Percentiles rank a stretch among this genome's conserved stretches.
phyloP scores from a whole-genome alignment of 2,797 vertebrate genomes.

The Pseudomugil tenellus region DNA sequence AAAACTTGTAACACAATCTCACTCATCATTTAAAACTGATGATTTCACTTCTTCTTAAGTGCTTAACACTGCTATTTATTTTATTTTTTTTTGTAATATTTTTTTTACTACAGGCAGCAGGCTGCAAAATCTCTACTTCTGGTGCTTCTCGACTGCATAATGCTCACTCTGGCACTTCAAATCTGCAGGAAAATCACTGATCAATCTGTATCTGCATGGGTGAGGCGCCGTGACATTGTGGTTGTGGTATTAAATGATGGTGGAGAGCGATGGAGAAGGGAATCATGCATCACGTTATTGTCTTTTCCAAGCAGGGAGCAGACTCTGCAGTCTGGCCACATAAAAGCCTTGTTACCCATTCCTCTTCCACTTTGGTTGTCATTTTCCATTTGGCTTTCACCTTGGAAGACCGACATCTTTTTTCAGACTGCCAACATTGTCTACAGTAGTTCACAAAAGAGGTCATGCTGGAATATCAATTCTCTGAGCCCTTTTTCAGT shows the following conservation, averaged over 20 bases:
- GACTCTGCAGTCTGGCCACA: slow-evolving; percentile 50
- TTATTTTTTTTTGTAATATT: too few species aligned
- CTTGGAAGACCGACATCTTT: slow-evolving; percentile 60
- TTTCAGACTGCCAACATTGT: slow-evolving; percentile 58
- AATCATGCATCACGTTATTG: slow-evolving; percentile 54
- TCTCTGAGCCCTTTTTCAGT: slow-evolving; percentile 5
- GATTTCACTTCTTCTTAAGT: too few species aligned
- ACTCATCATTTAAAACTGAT: too few species aligned
- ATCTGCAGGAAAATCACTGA: slow-evolving; percentile 41
- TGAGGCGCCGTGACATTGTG: slow-evolving; percentile 37
- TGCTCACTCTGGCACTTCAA: slow-evolving; percentile 35
- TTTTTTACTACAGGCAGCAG: neutral
- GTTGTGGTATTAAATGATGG: slow-evolving; percentile 49
- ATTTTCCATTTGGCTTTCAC: slow-evolving; percentile 72
- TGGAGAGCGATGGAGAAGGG: slow-evolving; percentile 23
- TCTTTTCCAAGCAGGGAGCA: slow-evolving; percentile 38
- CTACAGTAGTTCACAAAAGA: slow-evolving; percentile 53
- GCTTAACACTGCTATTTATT: too few species aligned
- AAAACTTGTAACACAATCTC: too few species aligned
- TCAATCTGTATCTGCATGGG: slow-evolving; percentile 44
- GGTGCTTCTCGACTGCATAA: slow-evolving; percentile 17
- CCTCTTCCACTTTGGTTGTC: slow-evolving; percentile 67
- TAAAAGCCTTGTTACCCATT: slow-evolving; percentile 65
- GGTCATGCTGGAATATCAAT: slow-evolving; percentile 61
- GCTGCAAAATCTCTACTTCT: neutral